Evolutionary conservation across 2,888 invertebrate genomes (phyloP), one percentile per base, ranked within the genome.

Genomic region (Cacoxenus indagator): DNA sequence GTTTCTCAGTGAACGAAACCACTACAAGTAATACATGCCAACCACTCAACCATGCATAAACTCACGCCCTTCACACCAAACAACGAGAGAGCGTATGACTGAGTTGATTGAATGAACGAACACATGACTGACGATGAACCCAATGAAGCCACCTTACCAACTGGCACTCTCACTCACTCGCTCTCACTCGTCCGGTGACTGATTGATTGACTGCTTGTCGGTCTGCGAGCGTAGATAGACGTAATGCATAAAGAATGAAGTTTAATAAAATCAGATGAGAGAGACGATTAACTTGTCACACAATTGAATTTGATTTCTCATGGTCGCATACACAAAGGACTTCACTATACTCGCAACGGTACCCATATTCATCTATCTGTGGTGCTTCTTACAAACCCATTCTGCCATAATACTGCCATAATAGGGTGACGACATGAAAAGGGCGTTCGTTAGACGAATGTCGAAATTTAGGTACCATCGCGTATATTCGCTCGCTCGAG

Each of bases 261-360:
- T 82, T 82, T 81, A 79, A 83, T 81, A 79, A 82, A 80, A 83
- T 73, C 66, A 78, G 78, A 82, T 83, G 83, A 82, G 83, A 78
- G 84, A 84, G 78, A 78, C 80, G 83, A 85, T 85, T 85, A 85
- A 85, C 85, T 84, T 85, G 84, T 84, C 84, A 85, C 78, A 83
- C 81, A 85, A 85, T 85, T 85, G 86, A 85, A 85, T 85, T 85
- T 84, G 85, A 85, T 85, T 85, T 85, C 83, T 78, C 83, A 77
- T 78, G 76, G 76, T 76, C 74, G 75, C 74, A 71, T 61, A 69
- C 55, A 64, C 57, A 48, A 45, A 45, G 17, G 17, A 11, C 45
- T 45, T 45, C 45, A n/a, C 45, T n/a, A n/a, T n/a, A n/a, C n/a
- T n/a, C n/a, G n/a, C n/a, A n/a, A n/a, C n/a, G n/a, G n/a, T n/a